Base-by-base conservation (phyloP, 1,140 invertebrate genomes). In the Stratiolaelaps scimitus region DNA sequence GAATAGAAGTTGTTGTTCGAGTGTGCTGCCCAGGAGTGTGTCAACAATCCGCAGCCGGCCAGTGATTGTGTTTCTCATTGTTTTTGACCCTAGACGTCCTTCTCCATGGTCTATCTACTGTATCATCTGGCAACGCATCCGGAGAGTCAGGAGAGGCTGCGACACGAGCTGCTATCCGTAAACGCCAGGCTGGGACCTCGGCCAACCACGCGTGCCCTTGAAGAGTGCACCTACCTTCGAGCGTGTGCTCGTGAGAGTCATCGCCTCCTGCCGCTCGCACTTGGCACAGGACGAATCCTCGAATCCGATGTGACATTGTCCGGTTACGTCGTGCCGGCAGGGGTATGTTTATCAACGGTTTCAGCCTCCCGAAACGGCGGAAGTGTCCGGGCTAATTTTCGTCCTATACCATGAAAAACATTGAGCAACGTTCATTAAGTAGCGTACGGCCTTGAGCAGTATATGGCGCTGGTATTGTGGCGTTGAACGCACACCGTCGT, bases 81-180 rank as follows among this genome's bases (percentile, higher is more conserved):
- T 64, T 6, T 68, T 67, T 44, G 23, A n/a, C 64, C 53, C 0
- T 67, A 72, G 40, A 79, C 78, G 6, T 74, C 77, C 1, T 74
- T 73, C 34, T 70, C 76, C 0, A 68, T 78, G 10, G 71, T 72
- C 1, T 76, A 74, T 66, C 70, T 72, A 7, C 64, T 76, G 0
- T 77, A 78, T 70, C 70, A 72, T 46, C 71, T 81, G 19, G 76
- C 78, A 0, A 70, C 69, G 17, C 70, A 80, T 66, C 73, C 72
- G 23, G 70, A 74, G 5, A 66, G 72, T 19, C 79, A 80, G 67
- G 69, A 74, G 17, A 70, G 71, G 56, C 45, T 81, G 6, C 67
- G 72, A 19, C 66, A 75, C 23, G 78, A 80, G 70, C 71, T 78
- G 7, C 67, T 70, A 45, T 66, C 70, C 26, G 40, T 70, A 19